Evolutionary conservation across 2,888 invertebrate genomes (phyloP).

Genomic region (Oligia strigilis): DNA sequence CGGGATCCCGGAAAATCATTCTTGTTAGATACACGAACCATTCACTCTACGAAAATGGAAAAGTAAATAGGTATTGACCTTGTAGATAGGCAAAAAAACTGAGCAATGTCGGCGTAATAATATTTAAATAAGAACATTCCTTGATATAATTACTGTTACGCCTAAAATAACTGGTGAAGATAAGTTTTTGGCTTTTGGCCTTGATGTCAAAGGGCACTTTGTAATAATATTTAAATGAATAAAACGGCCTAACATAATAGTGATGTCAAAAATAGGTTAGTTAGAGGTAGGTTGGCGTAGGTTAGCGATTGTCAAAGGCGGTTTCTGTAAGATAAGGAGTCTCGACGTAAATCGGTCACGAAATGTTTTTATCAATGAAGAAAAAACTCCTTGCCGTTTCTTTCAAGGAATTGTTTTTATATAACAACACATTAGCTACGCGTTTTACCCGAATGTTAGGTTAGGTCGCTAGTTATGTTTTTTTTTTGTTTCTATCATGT

Average conservation of each 20-base stretch:
- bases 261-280: not conserved
- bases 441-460: not conserved
- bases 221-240: slow-evolving; percentile 32
- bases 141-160: slow-evolving; percentile 16
- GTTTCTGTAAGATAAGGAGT: not conserved
- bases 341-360: not conserved
- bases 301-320: not conserved
- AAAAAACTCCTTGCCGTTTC: not conserved
- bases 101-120: slow-evolving; percentile 18
- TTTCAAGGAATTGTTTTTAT: not conserved
- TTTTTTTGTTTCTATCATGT: not conserved
- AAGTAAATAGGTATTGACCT: slow-evolving; percentile 8
- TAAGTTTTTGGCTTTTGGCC: slow-evolving; percentile 4
- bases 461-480: not conserved
- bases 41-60: slow-evolving; percentile 27
- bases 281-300: slow-evolving; percentile 3
- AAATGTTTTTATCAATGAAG: not conserved
- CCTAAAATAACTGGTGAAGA: slow-evolving; percentile 29
- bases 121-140: slow-evolving; percentile 54
- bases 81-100: not conserved
- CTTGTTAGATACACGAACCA: slow-evolving; percentile 8
- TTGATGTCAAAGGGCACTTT: slow-evolving; percentile 13
- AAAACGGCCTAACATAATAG: slow-evolving; percentile 29
- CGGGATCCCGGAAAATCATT: slow-evolving; percentile 29
- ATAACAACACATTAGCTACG: not conserved